Base-by-base conservation (phyloP, 2,888 invertebrate species). In the Phymatocera aterrima region DNA sequence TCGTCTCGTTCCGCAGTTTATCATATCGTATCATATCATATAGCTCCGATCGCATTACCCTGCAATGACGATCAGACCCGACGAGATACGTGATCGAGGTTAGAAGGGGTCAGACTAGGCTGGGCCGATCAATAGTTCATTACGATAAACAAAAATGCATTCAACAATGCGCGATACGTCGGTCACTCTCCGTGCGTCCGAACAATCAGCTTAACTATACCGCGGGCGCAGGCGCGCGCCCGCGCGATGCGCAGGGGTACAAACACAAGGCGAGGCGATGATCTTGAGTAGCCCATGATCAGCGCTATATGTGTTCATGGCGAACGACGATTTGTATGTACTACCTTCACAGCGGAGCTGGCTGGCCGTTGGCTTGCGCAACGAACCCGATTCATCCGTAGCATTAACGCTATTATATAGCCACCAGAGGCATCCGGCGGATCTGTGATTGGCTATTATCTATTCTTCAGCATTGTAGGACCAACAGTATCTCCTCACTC, bases 121-220 rank as follows among this genome's bases (percentile, higher is more conserved):
- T 72, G 60, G 28, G 6, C 34, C 83, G 88, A 87, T 89, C 89
- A 89, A 89, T 89, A 87, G 88, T 89, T 89, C 88, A 88, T 89
- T 89, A 89, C 82, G 84, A 84, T 87, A 88, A 88, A 88, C 88
- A 89, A 89, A 88, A 87, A 87, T 86, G 78, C 81, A 79, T 34
- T 81, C 85, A 82, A 87, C 86, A 87, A 87, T 88, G 81, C 75
- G 81, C 81, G 83, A 80, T 84, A 74, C 80, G 79, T 72, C 72
- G 72, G 68, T 46, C 28, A 28, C 15, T 72, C n/a, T n/a, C 51
- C 79, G 61, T 74, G 51, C 75, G 80, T 78, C 78, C 82, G 81
- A 82, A 83, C 83, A 85, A 85, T 85, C 85, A 80, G 79, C 82
- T 77, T 84, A 84, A 86, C 85, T 84, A 84, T 83, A 77, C 24